phyloP scores from a whole-genome alignment of 1,140 invertebrate genomes.

The Sweltsa coloradensis region DNA sequence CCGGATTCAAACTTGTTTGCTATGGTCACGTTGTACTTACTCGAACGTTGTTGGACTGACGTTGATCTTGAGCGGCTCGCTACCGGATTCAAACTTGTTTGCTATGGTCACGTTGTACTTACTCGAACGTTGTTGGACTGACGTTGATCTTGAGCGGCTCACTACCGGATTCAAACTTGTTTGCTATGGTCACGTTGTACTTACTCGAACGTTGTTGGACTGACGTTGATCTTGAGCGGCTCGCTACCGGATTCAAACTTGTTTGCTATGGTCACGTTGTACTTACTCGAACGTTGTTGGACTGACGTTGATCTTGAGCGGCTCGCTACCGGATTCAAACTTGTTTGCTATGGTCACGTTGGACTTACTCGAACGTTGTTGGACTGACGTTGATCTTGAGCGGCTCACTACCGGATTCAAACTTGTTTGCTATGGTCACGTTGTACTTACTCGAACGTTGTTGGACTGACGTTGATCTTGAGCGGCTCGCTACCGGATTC shows the following conservation, averaged over 20 bases:
- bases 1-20: constrained; percentile 92
- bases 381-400: constrained; percentile 85
- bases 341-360: constrained; percentile 91
- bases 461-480: constrained; percentile 84
- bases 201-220: constrained; percentile 85
- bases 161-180: constrained; percentile 89
- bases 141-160: constrained; percentile 83
- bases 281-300: constrained; percentile 85
- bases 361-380: constrained; percentile 77
- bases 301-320: constrained; percentile 80
- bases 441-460: constrained; percentile 71
- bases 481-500: constrained; percentile 85
- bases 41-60: constrained; percentile 83
- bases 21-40: constrained; percentile 82
- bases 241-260: constrained; percentile 91
- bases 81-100: constrained; percentile 89
- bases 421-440: constrained; percentile 87
- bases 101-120: constrained; percentile 85
- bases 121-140: constrained; percentile 85
- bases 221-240: constrained; percentile 79
- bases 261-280: constrained; percentile 83
- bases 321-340: constrained; percentile 87
- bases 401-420: constrained; percentile 85
- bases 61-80: constrained; percentile 80
- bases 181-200: constrained; percentile 82